A percentile compares a stretch with the other conserved stretches of the same genome.
Evolutionary conservation across 2,888 invertebrate species (phyloP).

Genomic region (Magallana nippona): DNA sequence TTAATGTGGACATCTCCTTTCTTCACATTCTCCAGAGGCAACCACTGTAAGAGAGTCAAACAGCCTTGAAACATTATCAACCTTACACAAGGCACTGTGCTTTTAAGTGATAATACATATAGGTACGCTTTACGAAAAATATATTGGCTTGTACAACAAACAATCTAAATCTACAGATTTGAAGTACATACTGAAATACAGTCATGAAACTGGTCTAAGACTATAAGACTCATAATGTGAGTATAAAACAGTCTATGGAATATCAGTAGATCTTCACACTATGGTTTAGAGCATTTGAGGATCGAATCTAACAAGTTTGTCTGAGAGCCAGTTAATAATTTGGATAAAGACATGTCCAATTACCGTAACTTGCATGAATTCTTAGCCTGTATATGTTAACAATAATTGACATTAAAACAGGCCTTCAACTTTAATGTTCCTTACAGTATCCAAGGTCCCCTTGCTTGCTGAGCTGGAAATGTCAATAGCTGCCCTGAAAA

Average conservation of each 20-base stretch:
- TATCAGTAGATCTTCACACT: no score
- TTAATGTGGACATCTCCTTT: constrained; percentile 95
- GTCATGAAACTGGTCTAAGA: no score
- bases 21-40: constrained; percentile 95
- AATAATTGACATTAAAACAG: no score
- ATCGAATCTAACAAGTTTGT: no score
- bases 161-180: not conserved
- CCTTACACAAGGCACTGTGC: not conserved
- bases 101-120: no score
- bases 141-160: not conserved
- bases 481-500: constrained; percentile 10
- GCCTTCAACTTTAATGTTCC: not conserved
- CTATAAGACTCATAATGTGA: no score
- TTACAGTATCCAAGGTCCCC: constrained; percentile 34
- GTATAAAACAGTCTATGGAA: no score
- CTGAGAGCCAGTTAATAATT: not conserved
- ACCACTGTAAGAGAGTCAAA: constrained; percentile 86
- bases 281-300: no score
- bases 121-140: no score
- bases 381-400: no score
- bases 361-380: no score
- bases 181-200: no score
- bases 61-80: not conserved
- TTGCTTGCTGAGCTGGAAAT: constrained; percentile 25
- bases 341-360: not conserved